Evolutionary conservation across 2,113 vertebrate genomes (phyloP).

Genomic region (Cyrtonyx montezumae): DNA sequence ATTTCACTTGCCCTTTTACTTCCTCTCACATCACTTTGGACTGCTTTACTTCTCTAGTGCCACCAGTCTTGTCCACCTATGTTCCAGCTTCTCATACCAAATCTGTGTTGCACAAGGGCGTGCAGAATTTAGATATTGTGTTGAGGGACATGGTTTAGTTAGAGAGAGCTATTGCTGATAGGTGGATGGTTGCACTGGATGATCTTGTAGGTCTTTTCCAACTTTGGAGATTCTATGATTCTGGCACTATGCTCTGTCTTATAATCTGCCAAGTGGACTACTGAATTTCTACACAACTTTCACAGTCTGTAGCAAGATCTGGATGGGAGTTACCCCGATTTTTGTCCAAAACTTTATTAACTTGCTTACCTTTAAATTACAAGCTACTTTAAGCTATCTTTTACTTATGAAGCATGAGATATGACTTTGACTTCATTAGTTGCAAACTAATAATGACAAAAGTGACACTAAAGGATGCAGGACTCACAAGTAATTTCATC

Average conservation of each 20-base stretch:
- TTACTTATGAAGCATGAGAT: not conserved
- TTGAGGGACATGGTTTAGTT: too few species aligned
- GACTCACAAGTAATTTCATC: not conserved
- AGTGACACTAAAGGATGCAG: not conserved
- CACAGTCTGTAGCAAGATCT: not conserved
- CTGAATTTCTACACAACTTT: not conserved
- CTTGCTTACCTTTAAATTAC: not conserved
- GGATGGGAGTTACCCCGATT: not conserved
- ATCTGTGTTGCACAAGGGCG: not conserved
- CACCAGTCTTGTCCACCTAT: not conserved
- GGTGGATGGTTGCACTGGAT: too few species aligned
- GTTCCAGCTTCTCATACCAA: not conserved
- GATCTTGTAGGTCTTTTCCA: too few species aligned
- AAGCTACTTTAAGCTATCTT: not conserved
- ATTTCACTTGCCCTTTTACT: not conserved
- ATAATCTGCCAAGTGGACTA: not conserved
- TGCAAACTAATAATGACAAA: not conserved
- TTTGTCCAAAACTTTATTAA: not conserved
- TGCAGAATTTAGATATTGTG: not conserved
- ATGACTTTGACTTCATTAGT: not conserved
- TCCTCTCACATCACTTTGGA: not conserved
- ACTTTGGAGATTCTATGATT: not conserved
- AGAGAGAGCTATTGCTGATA: too few species aligned
- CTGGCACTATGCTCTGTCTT: not conserved
- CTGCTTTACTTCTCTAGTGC: not conserved